Evolutionary conservation across 2,113 vertebrate genomes (phyloP), one percentile per base, ranked within the genome.

Genomic region (Thalassarche chlororhynchos): DNA sequence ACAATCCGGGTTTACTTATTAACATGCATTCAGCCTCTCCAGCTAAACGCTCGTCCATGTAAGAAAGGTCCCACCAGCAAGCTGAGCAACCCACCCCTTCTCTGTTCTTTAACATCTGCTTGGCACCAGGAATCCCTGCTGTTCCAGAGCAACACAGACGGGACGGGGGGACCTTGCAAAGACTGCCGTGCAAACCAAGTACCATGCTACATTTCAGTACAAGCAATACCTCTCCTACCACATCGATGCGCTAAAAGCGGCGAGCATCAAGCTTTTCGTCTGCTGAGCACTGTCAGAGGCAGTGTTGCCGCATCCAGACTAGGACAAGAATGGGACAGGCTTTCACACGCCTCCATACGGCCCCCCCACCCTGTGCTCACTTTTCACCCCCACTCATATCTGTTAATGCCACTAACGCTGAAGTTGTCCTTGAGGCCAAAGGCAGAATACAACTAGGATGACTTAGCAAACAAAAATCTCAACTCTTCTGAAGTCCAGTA

Each of bases 131-230:
- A 65, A 8, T 12, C 58, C 10, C 72, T 34, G 47, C 60, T 29
- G 16, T 5, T 10, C 70, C 65, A 26, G 60, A 29, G 46, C 44
- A 11, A 4, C 10, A 2, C 26, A 0, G 49, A 1, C 15, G 1
- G 70, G 26, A 4, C 6, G 17, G 10, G 18, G 42, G 17, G 7
- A 6, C 42, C 34, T 13, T 8, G 26, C 49, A 14, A 24, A 24
- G 49, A 44, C 61, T 24, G 34, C 38, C 17, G 0, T 2, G 5
- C n/a, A 57, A 15, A 40, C 36, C 17, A 6, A 6, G 10, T 6
- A 2, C 18, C 10, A 1, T 2, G 12, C 44, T 26, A 5, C 17
- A 1, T 10, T 42, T 16, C 26, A 2, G 18, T 4, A 3, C 3
- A 8, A 28, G 57, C 64, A 15, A 6, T 2, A 5, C 68, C 58